Base-by-base conservation (phyloP, 1,140 invertebrate genomes). In the Pemphigus obesinymphae region DNA sequence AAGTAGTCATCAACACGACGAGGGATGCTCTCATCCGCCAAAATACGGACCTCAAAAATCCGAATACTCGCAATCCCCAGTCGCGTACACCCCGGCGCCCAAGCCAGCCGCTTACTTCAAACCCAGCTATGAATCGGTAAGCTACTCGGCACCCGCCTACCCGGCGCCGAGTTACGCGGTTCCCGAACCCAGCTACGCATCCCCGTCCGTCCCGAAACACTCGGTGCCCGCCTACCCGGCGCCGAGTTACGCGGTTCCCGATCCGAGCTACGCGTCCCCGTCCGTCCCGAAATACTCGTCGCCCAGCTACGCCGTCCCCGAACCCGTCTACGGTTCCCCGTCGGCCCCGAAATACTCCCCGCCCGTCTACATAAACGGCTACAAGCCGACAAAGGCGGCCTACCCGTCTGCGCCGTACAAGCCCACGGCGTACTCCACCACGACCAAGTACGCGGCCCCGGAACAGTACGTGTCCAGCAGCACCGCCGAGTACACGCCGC, bases 1-100 rank as follows among this genome's bases (percentile, higher is more conserved):
- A 43, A 63, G n/a, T n/a, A n/a, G 37, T 23, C 76, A 80, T 63
- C 55, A 80, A 80, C 76, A 80, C 37, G 53, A 58, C 13, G 76
- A 80, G 11, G 76, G 37, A 1, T 80, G 76, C 55, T 63, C 55
- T 58, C 76, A 80, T 61, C 37, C 76, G n/a, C 55, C 76, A 31
- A 61, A 40, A 31, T 80, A 80, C 17, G 76, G 55, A 31, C 55
- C 76, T 26, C 40, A 23, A 23, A 80, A 80, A 80, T 29, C 76
- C n/a, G 76, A 80, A 20, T 80, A 80, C 55, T 13, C 34, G 0
- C 37, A 23, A 40, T 13, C 37, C 20, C 11, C 23, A 17, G 72
- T 17, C 13, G 40, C 73, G 7, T 80, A 80, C 34, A 6, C 55
- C 1, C 23, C 76, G 0, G 76, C 53, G 13, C 53, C 76, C 37